Evolutionary conservation across 2,113 vertebrate genomes (phyloP), one percentile per base, ranked within the genome.

Genomic region (Erythrolamprus reginae): DNA sequence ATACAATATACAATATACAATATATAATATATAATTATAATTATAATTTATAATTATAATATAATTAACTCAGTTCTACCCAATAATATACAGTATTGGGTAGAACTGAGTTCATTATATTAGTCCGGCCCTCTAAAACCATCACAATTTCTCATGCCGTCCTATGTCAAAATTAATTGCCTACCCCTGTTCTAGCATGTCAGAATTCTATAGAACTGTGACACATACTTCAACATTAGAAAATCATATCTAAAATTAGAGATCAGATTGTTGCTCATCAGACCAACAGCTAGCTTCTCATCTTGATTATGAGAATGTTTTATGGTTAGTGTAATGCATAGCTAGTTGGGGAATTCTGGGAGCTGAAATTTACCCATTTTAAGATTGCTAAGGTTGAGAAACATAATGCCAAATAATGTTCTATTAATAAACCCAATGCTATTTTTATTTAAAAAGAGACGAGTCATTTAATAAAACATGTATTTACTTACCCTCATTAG

Each of bases 381-480:
- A 65, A 65, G 28, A 65, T 65, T 65, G 28, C 58, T 12, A 65
- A 65, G 28, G 10, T 65, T 65, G 28, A 65, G 12, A n/a, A 65
- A n/a, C 28, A 65, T 1, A 52, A 52, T 15, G 13, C 89, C 92
- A 96, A 96, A 94, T 94, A 90, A 94, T 96, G 2, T 97, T 95
- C 94, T 96, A 96, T 95, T 97, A 96, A 95, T 96, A 91, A 92
- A n/a, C 45, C 45, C 45, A 45, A 45, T 45, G 45, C 3, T 95
- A 94, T 87, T 95, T 91, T 92, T 89, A 93, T 95, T 97, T 95
- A 88, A 96, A 89, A 95, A 95, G 94, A 96, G 93, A 95, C 94
- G 96, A 96, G 94, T 96, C 89, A 95, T 93, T 94, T 95, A 96
- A 90, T 95, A 94, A 94, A 95, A 94, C 93, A 91, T 96, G 51